phyloP scores from a whole-genome alignment of 1,140 invertebrate species.

The Panagrolaimus sp. region DNA sequence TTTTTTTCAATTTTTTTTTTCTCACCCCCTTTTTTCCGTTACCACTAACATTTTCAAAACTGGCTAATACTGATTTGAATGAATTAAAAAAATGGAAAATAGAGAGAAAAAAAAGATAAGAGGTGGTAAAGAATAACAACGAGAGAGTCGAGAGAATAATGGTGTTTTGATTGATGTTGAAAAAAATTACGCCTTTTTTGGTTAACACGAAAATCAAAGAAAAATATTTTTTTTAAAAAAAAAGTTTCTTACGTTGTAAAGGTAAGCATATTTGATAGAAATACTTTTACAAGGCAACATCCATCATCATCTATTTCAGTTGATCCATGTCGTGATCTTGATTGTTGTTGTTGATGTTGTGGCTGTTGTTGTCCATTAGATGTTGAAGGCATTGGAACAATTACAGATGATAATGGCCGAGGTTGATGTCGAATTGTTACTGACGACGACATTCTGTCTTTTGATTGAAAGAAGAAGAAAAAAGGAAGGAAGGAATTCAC shows the following conservation, averaged over 20 bases:
- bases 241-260: slow-evolving; percentile 44
- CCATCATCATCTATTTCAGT: slow-evolving; percentile 44
- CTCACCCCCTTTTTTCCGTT: too few relatives aligned
- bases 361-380: background rate
- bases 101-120: background rate
- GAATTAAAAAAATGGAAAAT: background rate
- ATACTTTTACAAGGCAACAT: slow-evolving; percentile 50
- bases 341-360: background rate
- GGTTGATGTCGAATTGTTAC: slow-evolving; percentile 22
- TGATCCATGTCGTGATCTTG: slow-evolving; percentile 32
- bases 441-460: too few relatives aligned
- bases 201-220: background rate
- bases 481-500: too few relatives aligned
- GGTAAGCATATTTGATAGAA: slow-evolving; percentile 53
- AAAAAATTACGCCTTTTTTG: background rate
- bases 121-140: background rate
- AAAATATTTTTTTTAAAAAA: background rate
- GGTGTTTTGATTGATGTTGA: background rate
- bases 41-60: background rate
- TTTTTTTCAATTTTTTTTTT: too few relatives aligned
- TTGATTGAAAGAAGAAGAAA: too few relatives aligned
- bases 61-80: background rate
- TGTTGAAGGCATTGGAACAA: slow-evolving; percentile 17
- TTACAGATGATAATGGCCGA: slow-evolving; percentile 12
- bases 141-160: background rate